phyloP scores from a whole-genome alignment of 2,113 vertebrate genomes.

The Rhodinocichla rosea region DNA sequence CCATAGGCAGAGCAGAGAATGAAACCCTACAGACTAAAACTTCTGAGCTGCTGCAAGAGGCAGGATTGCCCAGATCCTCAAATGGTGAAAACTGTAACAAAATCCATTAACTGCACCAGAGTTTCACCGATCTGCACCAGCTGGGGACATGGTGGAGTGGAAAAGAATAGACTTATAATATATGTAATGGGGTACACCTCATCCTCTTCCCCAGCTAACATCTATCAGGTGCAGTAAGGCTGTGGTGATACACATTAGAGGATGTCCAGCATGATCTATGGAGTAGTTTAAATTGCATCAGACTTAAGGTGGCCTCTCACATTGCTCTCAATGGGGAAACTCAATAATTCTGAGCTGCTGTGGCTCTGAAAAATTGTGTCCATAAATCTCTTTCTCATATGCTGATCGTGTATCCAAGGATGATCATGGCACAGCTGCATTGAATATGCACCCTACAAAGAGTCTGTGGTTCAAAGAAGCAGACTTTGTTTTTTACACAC shows the following conservation, averaged over 20 bases:
- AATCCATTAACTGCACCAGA: neutral
- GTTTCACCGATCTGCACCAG: neutral
- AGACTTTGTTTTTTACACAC: neutral
- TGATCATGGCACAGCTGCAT: neutral
- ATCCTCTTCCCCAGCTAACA: neutral
- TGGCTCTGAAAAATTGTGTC: neutral
- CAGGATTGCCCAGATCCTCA: neutral
- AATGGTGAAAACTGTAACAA: neutral
- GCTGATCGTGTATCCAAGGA: neutral
- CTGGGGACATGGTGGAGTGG: neutral
- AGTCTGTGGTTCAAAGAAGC: neutral
- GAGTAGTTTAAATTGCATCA: conserved; percentile 46
- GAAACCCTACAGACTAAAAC: neutral
- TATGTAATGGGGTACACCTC: neutral
- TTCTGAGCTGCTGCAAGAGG: neutral
- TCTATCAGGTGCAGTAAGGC: neutral
- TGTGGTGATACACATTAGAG: neutral
- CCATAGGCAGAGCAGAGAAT: neutral
- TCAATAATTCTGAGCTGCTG: conserved; percentile 1
- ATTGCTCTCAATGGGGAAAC: neutral
- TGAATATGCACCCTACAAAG: neutral
- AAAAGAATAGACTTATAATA: neutral
- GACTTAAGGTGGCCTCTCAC: conserved; percentile 14
- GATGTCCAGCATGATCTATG: conserved; percentile 44
- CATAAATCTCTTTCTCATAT: conserved; percentile 19